These are phyloP conservation scores for Scalopus aquaticus DNA, from an alignment of 2,113 vertebrate species.

Conservation along the genomic window DNA sequence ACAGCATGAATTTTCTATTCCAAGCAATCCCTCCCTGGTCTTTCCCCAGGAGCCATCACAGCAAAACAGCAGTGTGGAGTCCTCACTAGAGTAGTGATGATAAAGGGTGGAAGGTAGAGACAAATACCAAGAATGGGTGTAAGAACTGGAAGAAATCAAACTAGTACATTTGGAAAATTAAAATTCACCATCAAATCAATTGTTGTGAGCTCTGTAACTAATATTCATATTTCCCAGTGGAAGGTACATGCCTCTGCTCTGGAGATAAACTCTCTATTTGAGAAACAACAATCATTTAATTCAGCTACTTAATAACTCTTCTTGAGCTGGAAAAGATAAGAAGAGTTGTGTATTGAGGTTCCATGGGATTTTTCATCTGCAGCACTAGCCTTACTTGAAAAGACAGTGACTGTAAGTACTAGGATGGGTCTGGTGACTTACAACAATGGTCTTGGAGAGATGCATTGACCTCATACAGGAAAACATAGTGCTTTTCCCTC, in stretches of 20 bases:
- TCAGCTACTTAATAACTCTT: background rate
- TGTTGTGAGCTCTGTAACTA: background rate
- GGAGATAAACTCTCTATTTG: background rate
- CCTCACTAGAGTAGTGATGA: background rate
- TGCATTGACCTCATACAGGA: background rate
- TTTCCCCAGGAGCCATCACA: background rate
- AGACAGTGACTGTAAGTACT: background rate
- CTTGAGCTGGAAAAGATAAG: background rate
- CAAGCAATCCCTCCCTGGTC: background rate
- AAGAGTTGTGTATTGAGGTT: background rate
- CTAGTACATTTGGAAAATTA: background rate
- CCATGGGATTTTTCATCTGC: background rate
- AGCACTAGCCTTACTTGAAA: background rate
- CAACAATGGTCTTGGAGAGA: background rate
- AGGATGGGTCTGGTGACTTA: background rate
- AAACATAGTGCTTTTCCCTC: background rate
- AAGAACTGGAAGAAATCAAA: background rate
- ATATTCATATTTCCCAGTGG: background rate
- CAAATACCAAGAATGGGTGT: background rate
- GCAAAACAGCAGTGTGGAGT: background rate
- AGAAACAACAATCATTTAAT: constrained; percentile 13
- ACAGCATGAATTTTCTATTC: background rate
- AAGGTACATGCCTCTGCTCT: background rate
- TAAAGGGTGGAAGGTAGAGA: background rate
- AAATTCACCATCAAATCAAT: background rate